phyloP scores from a whole-genome alignment of 2,888 invertebrate species.

The Blastobasis lacticolella region DNA sequence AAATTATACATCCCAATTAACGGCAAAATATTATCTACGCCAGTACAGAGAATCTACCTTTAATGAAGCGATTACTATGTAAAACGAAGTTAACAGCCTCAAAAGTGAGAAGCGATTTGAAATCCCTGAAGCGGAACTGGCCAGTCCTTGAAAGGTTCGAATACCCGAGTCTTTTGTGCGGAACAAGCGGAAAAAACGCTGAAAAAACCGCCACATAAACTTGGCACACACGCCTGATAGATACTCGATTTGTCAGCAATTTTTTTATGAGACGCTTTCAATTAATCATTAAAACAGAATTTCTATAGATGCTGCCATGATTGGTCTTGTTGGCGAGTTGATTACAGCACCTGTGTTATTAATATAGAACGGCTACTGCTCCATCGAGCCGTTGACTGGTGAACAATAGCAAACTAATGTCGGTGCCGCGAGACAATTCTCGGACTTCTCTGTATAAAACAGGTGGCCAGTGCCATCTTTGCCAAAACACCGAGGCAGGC shows the following conservation, averaged over 20 bases:
- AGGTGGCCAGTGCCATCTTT: not conserved
- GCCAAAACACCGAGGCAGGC: slow-evolving; percentile 10
- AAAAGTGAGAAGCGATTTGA: slow-evolving; percentile 1
- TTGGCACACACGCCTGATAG: slow-evolving; percentile 39
- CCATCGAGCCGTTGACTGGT: slow-evolving; percentile 17
- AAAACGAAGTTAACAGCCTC: slow-evolving; percentile 3
- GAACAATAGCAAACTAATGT: slow-evolving; percentile 15
- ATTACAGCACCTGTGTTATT: slow-evolving; percentile 34
- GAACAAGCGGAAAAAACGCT: slow-evolving; percentile 33
- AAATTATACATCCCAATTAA: no score
- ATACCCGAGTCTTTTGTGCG: slow-evolving; percentile 54
- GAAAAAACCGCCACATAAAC: slow-evolving; percentile 45
- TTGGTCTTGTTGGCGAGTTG: slow-evolving; percentile 38
- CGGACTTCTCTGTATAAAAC: not conserved
- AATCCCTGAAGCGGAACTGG: slow-evolving; percentile 53
- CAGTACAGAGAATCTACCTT: slow-evolving; percentile 18
- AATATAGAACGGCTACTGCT: slow-evolving; percentile 25
- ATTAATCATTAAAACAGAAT: slow-evolving; percentile 48
- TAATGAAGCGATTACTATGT: slow-evolving; percentile 9
- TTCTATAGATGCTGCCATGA: slow-evolving; percentile 35
- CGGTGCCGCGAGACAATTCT: not conserved
- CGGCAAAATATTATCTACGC: slow-evolving; percentile 31
- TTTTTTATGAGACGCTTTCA: slow-evolving; percentile 47
- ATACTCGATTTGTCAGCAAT: slow-evolving; percentile 57
- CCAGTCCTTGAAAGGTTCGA: slow-evolving; percentile 62